Base-by-base conservation (phyloP, 64 coral and sea anemone genomes). In the Acropora yongei region DNA sequence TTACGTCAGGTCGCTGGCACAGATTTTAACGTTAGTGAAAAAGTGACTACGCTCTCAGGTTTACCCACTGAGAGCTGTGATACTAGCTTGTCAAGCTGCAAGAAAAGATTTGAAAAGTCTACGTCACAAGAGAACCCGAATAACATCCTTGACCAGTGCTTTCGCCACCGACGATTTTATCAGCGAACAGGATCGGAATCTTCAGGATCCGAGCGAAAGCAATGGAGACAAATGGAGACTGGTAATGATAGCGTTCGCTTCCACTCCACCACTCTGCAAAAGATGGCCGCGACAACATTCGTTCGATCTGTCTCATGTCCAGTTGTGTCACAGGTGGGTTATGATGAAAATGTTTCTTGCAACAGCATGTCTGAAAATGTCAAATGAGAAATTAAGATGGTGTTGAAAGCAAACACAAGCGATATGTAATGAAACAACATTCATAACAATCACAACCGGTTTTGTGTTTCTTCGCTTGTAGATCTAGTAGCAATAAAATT, bases 221-320 rank as follows among this genome's bases (percentile, higher is more conserved):
- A 85, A 6, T 85, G 82, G 82, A 45, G 44, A 13, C 45, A 14
- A 39, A 11, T 48, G 8, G 43, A 85, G 82, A 14, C 65, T 49
- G 63, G 17, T 12, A 65, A n/a, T 7, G 58, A 47, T 1, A 45
- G 44, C 46, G 9, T 71, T 85, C 9, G 65, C 49, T 85, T 71
- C 14, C 61, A 48, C 47, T 71, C 82, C 43, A 46, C 82, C 8
- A 8, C 61, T 2, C n/a, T 47, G 44, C 3, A 43, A 12, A 45
- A 9, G 18, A 72, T 19, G 4, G 44, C 46, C 44, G 17, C 65
- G 45, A 7, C 61, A 71, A 85, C 45, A 6, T 49, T 20, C 49
- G 61, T 71, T 14, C 82, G 82, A 11, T 85, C 82, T 1, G 1
- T 50, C 3, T 93, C 91, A 4, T 93, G 91, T 44, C 91, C 91